Evolutionary conservation across 2,113 vertebrate species (phyloP).

Genomic region (Salvelinus fontinalis): DNA sequence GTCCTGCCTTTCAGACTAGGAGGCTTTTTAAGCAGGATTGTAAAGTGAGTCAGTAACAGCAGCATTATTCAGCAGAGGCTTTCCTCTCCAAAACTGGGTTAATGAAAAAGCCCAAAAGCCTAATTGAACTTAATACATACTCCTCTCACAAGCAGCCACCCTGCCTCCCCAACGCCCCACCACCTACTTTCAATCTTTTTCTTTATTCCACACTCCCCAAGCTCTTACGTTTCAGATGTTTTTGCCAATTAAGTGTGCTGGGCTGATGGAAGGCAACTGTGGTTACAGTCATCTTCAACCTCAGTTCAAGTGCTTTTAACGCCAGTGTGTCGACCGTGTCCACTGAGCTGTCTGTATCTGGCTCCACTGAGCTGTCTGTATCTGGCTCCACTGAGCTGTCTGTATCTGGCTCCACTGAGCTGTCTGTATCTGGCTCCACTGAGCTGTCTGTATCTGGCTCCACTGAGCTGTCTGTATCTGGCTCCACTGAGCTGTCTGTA

Average conservation of each 20-base stretch:
- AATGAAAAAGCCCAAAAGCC: slow-evolving; percentile 75
- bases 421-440: no score
- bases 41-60: slow-evolving; percentile 59
- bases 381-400: no score
- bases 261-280: slow-evolving; percentile 46
- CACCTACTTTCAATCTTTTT: slow-evolving; percentile 44
- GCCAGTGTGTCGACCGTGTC: slow-evolving; percentile 35
- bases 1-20: slow-evolving; percentile 44
- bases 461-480: no score
- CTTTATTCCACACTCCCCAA: slow-evolving; percentile 27
- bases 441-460: no score
- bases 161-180: slow-evolving; percentile 39
- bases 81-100: slow-evolving; percentile 73
- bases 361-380: no score
- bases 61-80: slow-evolving; percentile 72
- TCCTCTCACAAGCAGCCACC: slow-evolving; percentile 49
- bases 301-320: slow-evolving; percentile 50
- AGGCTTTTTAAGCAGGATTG: slow-evolving; percentile 54
- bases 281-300: slow-evolving; percentile 41
- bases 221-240: slow-evolving; percentile 22
- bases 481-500: no score
- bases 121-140: slow-evolving; percentile 72
- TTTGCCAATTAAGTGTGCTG: slow-evolving; percentile 54
- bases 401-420: no score
- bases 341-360: slow-evolving; percentile 18